These are phyloP conservation scores for Esperia sulphurella DNA, from an alignment of 2,888 invertebrate species.

Conservation along the genomic window DNA sequence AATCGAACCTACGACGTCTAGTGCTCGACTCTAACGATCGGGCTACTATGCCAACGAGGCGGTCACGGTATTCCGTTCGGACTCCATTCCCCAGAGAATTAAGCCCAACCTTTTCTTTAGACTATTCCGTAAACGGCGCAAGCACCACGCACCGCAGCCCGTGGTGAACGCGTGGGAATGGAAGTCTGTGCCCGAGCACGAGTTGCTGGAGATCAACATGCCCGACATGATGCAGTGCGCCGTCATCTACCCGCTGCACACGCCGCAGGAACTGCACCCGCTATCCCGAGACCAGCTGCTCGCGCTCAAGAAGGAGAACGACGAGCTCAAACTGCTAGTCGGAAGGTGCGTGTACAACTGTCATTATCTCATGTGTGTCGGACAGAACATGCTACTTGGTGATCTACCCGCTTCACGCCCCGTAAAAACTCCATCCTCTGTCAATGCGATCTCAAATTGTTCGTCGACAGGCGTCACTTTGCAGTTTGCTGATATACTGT, in stretches of 20 bases:
- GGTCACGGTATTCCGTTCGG: no score
- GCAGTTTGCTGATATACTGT: no score
- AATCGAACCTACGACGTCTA: no score
- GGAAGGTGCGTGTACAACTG: slow-evolving; percentile 34
- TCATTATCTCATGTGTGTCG: no score
- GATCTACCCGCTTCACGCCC: neutral
- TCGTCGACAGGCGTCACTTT: no score
- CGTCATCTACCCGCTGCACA: slow-evolving; percentile 59
- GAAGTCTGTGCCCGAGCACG: slow-evolving; percentile 50
- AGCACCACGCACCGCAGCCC: slow-evolving; percentile 39
- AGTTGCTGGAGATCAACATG: slow-evolving; percentile 52
- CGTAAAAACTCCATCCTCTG: no score
- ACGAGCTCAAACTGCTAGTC: slow-evolving; percentile 45
- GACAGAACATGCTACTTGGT: neutral
- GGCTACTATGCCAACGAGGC: no score
- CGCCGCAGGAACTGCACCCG: slow-evolving; percentile 51
- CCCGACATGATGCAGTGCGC: slow-evolving; percentile 50
- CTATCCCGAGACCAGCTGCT: slow-evolving; percentile 36
- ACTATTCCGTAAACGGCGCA: slow-evolving; percentile 51
- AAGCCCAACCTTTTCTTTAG: no score
- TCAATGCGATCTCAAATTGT: no score
- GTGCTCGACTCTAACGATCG: no score
- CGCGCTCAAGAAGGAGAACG: slow-evolving; percentile 45
- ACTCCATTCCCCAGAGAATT: no score
- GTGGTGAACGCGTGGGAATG: slow-evolving; percentile 61